phyloP scores from a whole-genome alignment of 2,113 vertebrate genomes.

The Passer montanus region DNA sequence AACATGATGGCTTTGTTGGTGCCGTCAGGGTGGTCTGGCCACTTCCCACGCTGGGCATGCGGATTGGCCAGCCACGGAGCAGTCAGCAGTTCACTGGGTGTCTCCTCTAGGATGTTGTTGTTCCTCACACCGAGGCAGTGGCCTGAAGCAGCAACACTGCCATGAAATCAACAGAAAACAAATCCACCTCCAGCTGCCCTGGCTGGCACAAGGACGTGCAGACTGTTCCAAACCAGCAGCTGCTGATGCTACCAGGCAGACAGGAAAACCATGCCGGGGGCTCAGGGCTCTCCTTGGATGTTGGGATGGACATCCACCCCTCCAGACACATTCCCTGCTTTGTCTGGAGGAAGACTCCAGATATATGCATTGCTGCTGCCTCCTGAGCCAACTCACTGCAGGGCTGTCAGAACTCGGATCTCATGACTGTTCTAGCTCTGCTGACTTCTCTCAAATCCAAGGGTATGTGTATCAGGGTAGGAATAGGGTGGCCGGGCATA shows the following conservation, averaged over 20 bases:
- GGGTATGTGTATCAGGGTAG: not conserved
- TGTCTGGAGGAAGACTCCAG: not conserved
- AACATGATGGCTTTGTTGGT: constrained; percentile 42
- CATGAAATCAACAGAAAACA: constrained; percentile 60
- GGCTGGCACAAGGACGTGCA: not conserved
- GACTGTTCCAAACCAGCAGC: constrained; percentile 11
- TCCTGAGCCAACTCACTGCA: not conserved
- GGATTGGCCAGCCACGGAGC: not conserved
- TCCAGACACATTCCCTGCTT: not conserved
- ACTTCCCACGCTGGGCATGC: constrained; percentile 15
- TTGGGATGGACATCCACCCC: not conserved
- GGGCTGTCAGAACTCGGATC: not conserved
- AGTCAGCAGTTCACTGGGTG: constrained; percentile 3
- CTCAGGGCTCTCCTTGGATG: not conserved
- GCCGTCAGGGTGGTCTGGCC: constrained; percentile 38
- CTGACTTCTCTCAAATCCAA: not conserved
- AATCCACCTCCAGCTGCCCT: constrained; percentile 52
- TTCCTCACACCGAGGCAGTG: constrained; percentile 29
- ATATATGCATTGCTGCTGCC: not conserved
- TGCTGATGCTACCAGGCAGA: not conserved
- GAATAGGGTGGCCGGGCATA: not conserved
- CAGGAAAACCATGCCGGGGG: not conserved
- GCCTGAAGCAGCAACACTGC: constrained; percentile 27
- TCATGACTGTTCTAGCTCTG: not conserved
- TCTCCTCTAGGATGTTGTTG: constrained; percentile 36